Conservation (phyloP, 2,888 invertebrate species). For the Drosophila leonis region DNA sequence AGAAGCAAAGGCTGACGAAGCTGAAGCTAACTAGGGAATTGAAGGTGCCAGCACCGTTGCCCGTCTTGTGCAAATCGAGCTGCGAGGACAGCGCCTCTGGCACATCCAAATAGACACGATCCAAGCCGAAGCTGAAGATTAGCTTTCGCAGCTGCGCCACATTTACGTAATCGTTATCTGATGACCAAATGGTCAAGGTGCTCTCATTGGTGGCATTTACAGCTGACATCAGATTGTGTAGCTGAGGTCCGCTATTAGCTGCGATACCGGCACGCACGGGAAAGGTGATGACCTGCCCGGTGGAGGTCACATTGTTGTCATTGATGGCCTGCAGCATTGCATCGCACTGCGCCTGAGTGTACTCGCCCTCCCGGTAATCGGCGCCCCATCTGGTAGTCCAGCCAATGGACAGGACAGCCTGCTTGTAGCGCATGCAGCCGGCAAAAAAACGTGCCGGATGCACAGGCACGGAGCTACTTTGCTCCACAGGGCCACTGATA, state of each 20-base stretch:
- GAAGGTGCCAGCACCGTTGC: conserved; percentile 45
- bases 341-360: conserved; percentile 88
- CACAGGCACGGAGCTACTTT: conserved; percentile 87
- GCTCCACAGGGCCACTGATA: conserved; percentile 89
- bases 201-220: conserved; percentile 80
- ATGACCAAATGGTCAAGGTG: conserved; percentile 93
- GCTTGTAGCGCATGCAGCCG: conserved; percentile 87
- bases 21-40: conserved; percentile 69
- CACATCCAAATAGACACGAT: conserved; percentile 92
- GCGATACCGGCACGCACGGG: conserved; percentile 91
- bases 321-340: conserved; percentile 89
- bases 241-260: conserved; percentile 88
- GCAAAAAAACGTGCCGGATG: conserved; percentile 88
- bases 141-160: conserved; percentile 88
- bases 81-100: conserved; percentile 88
- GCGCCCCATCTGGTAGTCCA: conserved; percentile 92
- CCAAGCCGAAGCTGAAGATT: conserved; percentile 89
- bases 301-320: conserved; percentile 75
- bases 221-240: conserved; percentile 87
- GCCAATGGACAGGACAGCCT: conserved; percentile 91
- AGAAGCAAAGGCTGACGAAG: conserved; percentile 73
- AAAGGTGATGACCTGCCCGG: conserved; percentile 91
- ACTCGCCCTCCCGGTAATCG: conserved; percentile 87
- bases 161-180: conserved; percentile 89
- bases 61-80: conserved; percentile 82